Conservation (phyloP, 2,888 invertebrate genomes). For the Dryomyza anilis region DNA sequence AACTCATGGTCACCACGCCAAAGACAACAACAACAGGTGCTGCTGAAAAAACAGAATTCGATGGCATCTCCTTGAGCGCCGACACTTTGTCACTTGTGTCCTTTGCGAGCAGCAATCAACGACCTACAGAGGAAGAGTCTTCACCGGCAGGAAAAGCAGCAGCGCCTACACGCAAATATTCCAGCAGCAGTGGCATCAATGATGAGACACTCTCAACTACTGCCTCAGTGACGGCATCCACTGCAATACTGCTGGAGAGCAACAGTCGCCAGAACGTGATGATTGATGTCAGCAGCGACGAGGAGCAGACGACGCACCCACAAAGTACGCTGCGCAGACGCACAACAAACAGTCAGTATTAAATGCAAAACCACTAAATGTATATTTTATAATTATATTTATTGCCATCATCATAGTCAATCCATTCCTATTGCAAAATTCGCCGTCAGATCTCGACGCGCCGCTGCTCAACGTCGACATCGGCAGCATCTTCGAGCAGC, state of each 20-base stretch:
- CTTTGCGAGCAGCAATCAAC: conserved; percentile 53
- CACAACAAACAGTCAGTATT: conserved; percentile 45
- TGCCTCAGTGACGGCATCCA: conserved; percentile 51
- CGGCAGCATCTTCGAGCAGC: conserved; percentile 57
- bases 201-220: conserved; percentile 46
- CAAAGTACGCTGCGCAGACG: conserved; percentile 14
- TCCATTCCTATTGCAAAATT: conserved; percentile 48
- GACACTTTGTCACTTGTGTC: conserved; percentile 58
- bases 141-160: conserved; percentile 29
- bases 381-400: conserved; percentile 31
- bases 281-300: conserved; percentile 25
- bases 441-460: conserved; percentile 38
- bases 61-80: conserved; percentile 30
- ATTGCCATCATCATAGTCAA: conserved; percentile 41
- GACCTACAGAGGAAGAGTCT: conserved; percentile 35
- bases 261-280: conserved; percentile 35
- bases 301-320: conserved; percentile 27
- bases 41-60: conserved; percentile 21
- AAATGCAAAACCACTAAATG: no score
- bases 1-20: neutral
- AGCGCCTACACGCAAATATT: conserved; percentile 21
- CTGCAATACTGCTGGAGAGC: conserved; percentile 49
- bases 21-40: conserved; percentile 19
- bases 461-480: conserved; percentile 50
- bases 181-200: conserved; percentile 26